These are phyloP conservation scores for Falco peregrinus DNA, from an alignment of 2,797 vertebrate species.

Conservation along the genomic window DNA sequence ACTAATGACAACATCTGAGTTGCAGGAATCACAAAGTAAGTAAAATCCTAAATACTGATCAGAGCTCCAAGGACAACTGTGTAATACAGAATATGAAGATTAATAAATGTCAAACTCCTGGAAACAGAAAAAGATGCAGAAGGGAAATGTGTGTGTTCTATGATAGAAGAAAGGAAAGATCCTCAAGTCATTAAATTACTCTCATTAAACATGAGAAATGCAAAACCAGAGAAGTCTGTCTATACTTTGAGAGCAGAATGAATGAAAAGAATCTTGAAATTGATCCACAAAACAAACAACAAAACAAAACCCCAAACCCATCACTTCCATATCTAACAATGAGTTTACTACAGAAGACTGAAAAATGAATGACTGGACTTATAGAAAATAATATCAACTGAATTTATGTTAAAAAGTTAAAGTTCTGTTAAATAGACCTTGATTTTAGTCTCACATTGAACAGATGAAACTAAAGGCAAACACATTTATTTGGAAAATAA, in stretches of 20 bases:
- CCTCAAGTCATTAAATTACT: background rate
- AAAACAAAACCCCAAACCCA: background rate
- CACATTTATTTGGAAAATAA: background rate
- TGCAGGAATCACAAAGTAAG: background rate
- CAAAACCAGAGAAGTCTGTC: background rate
- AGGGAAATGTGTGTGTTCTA: background rate
- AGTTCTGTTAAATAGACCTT: background rate
- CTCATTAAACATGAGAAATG: background rate
- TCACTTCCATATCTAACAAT: background rate
- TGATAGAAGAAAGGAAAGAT: background rate
- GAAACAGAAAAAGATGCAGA: background rate
- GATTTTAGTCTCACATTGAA: background rate
- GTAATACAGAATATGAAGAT: background rate
- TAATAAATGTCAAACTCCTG: background rate
- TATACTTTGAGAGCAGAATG: background rate
- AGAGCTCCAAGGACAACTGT: background rate
- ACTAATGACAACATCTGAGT: background rate
- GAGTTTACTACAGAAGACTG: background rate
- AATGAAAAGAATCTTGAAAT: background rate
- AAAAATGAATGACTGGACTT: background rate
- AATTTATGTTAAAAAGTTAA: background rate
- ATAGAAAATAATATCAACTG: background rate
- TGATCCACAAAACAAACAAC: background rate
- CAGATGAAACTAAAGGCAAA: background rate
- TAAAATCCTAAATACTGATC: constrained; percentile 1